phyloP scores from a whole-genome alignment of 1,140 invertebrate genomes.

The Nixonia krombeini region DNA sequence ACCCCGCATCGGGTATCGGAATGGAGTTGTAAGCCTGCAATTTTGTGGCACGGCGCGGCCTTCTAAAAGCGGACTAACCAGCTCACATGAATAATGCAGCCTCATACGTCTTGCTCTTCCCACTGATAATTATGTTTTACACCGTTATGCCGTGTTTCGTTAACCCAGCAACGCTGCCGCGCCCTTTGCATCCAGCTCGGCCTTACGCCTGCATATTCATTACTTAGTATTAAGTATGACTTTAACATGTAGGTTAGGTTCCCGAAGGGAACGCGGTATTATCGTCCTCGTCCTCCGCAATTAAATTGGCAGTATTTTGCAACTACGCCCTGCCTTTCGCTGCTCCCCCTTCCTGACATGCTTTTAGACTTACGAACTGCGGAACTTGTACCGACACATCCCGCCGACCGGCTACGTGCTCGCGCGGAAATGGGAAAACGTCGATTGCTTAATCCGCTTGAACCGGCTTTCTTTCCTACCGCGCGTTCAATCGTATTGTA shows the following conservation, averaged over 20 bases:
- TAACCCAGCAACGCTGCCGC: constrained; percentile 52
- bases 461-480: not conserved
- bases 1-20: constrained; percentile 42
- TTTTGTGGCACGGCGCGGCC: constrained; percentile 48
- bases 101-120: constrained; percentile 61
- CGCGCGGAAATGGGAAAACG: not conserved
- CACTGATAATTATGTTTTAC: constrained; percentile 68
- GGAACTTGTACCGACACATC: not conserved
- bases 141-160: constrained; percentile 67
- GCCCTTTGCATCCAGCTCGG: constrained; percentile 50
- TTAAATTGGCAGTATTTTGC: constrained; percentile 14
- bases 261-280: constrained; percentile 26
- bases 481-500: too few species aligned
- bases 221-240: constrained; percentile 59
- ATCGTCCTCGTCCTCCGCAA: constrained; percentile 17
- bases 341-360: not conserved
- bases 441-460: not conserved
- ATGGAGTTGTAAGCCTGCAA: constrained; percentile 61
- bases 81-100: constrained; percentile 64
- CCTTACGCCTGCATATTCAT: constrained; percentile 63
- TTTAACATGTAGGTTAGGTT: constrained; percentile 49
- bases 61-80: constrained; percentile 60
- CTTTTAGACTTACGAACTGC: not conserved
- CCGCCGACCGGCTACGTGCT: not conserved
- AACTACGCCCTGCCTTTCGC: constrained; percentile 3